A percentile compares a stretch with the other conserved stretches of the same genome.
Evolutionary conservation across 2,888 invertebrate genomes (phyloP).

Genomic region (Zaprionus lineosus): DNA sequence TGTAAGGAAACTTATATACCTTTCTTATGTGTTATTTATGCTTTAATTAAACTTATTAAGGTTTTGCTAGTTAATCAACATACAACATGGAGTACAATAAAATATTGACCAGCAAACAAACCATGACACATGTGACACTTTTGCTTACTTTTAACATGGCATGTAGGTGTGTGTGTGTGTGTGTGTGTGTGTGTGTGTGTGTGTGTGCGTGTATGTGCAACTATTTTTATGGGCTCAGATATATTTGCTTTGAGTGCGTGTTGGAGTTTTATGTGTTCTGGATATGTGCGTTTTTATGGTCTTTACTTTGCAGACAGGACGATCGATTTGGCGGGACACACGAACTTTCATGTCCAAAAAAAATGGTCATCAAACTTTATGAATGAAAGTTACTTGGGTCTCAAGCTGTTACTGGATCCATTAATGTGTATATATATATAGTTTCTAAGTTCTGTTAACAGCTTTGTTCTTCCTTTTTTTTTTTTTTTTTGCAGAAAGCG

Average conservation of each 20-base stretch:
- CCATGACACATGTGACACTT: constrained; percentile 26
- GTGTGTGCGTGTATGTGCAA: constrained; percentile 36
- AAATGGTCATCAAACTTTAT: background rate
- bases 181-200: constrained; percentile 17
- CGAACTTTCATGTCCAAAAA: background rate
- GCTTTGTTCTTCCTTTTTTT: no score
- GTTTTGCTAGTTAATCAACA: constrained; percentile 19
- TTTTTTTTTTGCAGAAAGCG: no score
- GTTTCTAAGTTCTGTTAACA: no score
- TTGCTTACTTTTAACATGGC: background rate
- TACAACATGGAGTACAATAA: constrained; percentile 25
- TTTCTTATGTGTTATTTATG: constrained; percentile 14
- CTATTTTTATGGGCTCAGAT: no score
- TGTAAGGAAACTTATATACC: no score
- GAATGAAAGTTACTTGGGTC: background rate
- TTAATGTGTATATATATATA: no score
- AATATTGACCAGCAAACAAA: constrained; percentile 22
- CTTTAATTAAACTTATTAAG: constrained; percentile 30
- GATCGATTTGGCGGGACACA: constrained; percentile 41
- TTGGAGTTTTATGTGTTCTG: no score
- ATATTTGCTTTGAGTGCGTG: no score
- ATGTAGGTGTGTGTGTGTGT: background rate
- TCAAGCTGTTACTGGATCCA: background rate
- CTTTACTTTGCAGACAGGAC: constrained; percentile 43
- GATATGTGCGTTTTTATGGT: constrained; percentile 46